Evolutionary conservation across 2,888 invertebrate genomes (phyloP).

Genomic region (Chaetoderma sp.): DNA sequence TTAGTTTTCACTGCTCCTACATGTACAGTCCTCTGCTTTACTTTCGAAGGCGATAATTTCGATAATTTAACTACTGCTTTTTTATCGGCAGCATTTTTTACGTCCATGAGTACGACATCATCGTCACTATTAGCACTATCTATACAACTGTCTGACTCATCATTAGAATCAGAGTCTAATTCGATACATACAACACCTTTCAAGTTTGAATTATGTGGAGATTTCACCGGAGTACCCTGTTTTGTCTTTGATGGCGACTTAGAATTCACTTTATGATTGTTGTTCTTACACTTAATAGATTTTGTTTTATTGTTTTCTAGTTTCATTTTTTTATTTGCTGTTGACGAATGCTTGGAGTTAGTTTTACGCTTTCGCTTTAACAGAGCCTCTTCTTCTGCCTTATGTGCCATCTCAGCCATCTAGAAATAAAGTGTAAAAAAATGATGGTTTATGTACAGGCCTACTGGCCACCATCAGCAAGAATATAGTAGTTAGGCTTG

Average conservation of each 20-base stretch:
- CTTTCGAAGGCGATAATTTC: no score
- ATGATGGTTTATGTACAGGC: no score
- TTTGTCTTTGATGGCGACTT: slow-evolving; percentile 18
- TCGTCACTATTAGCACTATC: no score
- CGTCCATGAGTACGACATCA: no score
- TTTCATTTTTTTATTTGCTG: slow-evolving; percentile 22
- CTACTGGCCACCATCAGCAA: no score
- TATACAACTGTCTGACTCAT: no score
- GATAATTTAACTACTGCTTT: no score
- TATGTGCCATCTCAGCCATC: slow-evolving; percentile 50
- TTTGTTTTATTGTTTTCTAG: slow-evolving; percentile 42
- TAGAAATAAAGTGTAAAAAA: slow-evolving; percentile 35
- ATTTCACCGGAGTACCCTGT: background rate
- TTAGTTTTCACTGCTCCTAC: no score
- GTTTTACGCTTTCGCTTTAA: background rate
- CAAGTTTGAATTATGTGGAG: background rate
- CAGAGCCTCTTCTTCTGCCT: slow-evolving; percentile 42
- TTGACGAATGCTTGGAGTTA: background rate
- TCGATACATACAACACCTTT: background rate
- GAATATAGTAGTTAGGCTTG: no score
- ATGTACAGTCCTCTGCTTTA: no score
- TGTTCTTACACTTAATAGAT: slow-evolving; percentile 38
- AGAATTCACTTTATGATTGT: slow-evolving; percentile 31
- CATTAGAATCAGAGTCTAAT: slow-evolving; percentile 27
- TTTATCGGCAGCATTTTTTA: no score